Evolutionary conservation across 2,113 vertebrate genomes (phyloP).

Genomic region (Rhineura floridana): DNA sequence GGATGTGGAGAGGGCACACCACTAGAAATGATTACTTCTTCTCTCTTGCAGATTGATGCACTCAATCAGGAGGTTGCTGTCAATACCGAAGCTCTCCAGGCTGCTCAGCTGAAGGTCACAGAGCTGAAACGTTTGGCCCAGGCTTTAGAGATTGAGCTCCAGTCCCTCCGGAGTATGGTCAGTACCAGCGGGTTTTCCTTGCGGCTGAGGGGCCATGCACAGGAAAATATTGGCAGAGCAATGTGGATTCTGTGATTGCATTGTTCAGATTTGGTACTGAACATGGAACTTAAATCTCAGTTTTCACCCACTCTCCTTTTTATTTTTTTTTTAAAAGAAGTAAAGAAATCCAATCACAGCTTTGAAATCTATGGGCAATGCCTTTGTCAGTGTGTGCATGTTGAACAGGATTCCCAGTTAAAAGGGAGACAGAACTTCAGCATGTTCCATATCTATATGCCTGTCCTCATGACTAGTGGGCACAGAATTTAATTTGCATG

Average conservation of each 20-base stretch:
- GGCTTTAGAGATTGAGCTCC: slow-evolving; percentile 83
- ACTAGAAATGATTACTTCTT: not conserved
- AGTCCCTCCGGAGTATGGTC: slow-evolving; percentile 85
- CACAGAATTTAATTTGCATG: not conserved
- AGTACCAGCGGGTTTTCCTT: slow-evolving; percentile 33
- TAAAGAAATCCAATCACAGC: not conserved
- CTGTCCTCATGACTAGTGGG: too few species aligned
- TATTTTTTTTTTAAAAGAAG: not conserved
- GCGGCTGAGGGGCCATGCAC: not conserved
- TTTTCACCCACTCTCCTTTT: not conserved
- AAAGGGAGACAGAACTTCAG: not conserved
- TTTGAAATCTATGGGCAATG: not conserved
- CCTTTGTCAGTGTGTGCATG: not conserved
- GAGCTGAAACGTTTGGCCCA: slow-evolving; percentile 81
- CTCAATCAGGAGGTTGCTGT: slow-evolving; percentile 76
- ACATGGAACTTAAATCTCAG: not conserved
- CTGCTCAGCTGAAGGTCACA: slow-evolving; percentile 77
- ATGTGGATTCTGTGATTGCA: not conserved
- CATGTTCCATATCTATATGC: not conserved
- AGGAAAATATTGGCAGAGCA: not conserved
- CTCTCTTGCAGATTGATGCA: slow-evolving; percentile 65
- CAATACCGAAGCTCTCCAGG: slow-evolving; percentile 77
- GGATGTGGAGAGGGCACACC: not conserved
- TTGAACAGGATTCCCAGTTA: not conserved
- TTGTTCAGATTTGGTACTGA: not conserved